phyloP scores from a whole-genome alignment of 2,797 vertebrate species.

The Enteromius argenteus region DNA sequence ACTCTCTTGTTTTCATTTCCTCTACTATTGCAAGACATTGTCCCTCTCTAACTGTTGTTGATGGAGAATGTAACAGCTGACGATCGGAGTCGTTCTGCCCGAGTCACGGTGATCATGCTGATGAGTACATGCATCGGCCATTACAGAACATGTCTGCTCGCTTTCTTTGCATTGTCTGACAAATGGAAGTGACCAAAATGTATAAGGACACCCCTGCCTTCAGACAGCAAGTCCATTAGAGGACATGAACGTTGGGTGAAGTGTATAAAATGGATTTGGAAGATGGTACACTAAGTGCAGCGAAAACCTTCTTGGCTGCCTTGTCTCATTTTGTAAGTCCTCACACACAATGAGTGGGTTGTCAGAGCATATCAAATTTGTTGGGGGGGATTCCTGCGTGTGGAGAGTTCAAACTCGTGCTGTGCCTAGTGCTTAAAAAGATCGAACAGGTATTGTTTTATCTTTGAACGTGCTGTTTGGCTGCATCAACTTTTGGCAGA shows the following conservation, averaged over 20 bases:
- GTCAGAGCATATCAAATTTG: constrained; percentile 25
- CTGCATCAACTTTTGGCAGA: background rate
- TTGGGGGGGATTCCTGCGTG: background rate
- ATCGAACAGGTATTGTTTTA: constrained; percentile 20
- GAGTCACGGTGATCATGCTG: background rate
- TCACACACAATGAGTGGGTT: constrained; percentile 28
- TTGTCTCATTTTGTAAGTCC: constrained; percentile 37
- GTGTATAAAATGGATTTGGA: constrained; percentile 58
- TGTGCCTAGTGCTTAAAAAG: background rate
- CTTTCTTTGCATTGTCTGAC: constrained; percentile 36
- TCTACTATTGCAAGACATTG: background rate
- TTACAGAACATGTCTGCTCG: constrained; percentile 28
- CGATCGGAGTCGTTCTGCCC: background rate
- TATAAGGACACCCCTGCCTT: constrained; percentile 30
- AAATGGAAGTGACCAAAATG: constrained; percentile 32
- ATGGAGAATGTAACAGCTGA: constrained; percentile 29
- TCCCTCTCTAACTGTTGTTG: constrained; percentile 15
- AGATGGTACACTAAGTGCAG: constrained; percentile 53
- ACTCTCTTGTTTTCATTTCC: constrained; percentile 3
- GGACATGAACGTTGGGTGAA: constrained; percentile 50
- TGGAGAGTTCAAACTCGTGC: background rate
- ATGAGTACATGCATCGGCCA: constrained; percentile 37
- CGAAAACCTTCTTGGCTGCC: constrained; percentile 23
- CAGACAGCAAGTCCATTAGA: constrained; percentile 48
- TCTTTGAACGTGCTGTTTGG: constrained; percentile 2